phyloP scores from a whole-genome alignment of 2,113 vertebrate species.

The Gobio gobio region DNA sequence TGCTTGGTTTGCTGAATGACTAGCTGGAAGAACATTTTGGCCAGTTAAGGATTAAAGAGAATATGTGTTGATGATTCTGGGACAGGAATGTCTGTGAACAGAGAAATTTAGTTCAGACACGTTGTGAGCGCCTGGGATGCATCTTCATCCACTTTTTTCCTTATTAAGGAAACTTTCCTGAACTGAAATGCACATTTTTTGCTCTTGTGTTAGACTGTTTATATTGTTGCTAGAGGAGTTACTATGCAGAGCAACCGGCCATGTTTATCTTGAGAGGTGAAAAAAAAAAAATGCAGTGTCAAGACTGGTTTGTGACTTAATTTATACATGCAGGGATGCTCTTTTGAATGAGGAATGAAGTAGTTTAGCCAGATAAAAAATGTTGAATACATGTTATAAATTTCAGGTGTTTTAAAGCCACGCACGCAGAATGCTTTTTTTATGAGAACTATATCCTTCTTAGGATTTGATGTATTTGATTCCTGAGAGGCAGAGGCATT shows the following conservation, averaged over 20 bases:
- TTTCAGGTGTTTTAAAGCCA: conserved; percentile 35
- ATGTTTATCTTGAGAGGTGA: conserved; percentile 37
- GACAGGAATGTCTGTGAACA: conserved; percentile 14
- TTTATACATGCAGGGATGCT: conserved; percentile 27
- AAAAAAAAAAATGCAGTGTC: conserved; percentile 15
- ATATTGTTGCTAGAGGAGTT: conserved; percentile 38
- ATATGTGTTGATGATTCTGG: conserved; percentile 8
- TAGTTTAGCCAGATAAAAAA: conserved; percentile 39
- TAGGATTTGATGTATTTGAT: conserved; percentile 40
- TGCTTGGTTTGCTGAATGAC: conserved; percentile 32
- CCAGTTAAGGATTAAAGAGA: conserved; percentile 40
- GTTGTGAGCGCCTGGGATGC: conserved; percentile 24
- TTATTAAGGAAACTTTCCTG: conserved; percentile 35
- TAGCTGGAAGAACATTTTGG: conserved; percentile 16
- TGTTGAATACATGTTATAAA: conserved; percentile 21
- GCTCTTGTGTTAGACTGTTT: conserved; percentile 28
- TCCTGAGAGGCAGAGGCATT: conserved; percentile 23
- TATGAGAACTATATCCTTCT: conserved; percentile 5
- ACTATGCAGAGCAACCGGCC: conserved; percentile 15
- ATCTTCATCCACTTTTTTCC: conserved; percentile 13
- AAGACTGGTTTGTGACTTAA: conserved; percentile 19
- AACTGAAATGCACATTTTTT: conserved; percentile 34
- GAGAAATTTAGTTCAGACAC: background rate
- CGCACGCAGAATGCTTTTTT: background rate
- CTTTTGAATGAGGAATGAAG: conserved; percentile 36